Percentiles rank a stretch among this genome's conserved stretches.
phyloP scores from a whole-genome alignment of 2,797 vertebrate species.

The Erithacus rubecula region DNA sequence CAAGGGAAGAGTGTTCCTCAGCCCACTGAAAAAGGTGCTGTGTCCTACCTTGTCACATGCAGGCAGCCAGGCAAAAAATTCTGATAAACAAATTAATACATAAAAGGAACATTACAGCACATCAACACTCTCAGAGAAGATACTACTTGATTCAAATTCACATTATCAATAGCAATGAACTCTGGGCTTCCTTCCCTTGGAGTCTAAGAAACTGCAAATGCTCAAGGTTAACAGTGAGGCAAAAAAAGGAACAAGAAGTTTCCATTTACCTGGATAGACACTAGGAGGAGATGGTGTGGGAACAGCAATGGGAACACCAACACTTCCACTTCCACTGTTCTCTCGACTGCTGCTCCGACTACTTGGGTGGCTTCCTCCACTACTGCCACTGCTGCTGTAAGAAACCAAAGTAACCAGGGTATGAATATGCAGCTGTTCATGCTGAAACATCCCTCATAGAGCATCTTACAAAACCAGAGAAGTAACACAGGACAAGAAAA shows the following conservation, averaged over 20 bases:
- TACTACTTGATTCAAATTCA: neutral
- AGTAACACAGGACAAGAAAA: neutral
- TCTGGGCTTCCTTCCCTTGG: neutral
- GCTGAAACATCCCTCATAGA: neutral
- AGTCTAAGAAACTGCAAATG: neutral
- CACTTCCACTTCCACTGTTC: slow-evolving; percentile 98
- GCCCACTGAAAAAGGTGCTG: neutral
- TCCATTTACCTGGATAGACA: slow-evolving; percentile 91
- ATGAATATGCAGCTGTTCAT: neutral
- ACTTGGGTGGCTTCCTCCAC: slow-evolving; percentile 94
- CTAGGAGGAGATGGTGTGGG: slow-evolving; percentile 94
- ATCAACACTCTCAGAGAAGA: neutral
- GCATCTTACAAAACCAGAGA: neutral
- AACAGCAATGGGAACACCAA: slow-evolving; percentile 95
- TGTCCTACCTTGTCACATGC: neutral
- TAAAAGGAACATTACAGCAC: neutral
- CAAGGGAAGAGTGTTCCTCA: neutral
- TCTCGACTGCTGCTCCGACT: slow-evolving; percentile 98
- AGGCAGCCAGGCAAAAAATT: neutral
- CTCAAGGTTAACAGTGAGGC: neutral
- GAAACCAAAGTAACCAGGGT: slow-evolving; percentile 45
- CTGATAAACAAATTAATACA: neutral
- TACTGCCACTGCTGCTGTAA: slow-evolving; percentile 94
- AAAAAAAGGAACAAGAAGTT: neutral
- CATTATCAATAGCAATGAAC: neutral